These are phyloP conservation scores for Hystrix cristata DNA, from an alignment of 2,113 vertebrate species.

Conservation along the genomic window DNA sequence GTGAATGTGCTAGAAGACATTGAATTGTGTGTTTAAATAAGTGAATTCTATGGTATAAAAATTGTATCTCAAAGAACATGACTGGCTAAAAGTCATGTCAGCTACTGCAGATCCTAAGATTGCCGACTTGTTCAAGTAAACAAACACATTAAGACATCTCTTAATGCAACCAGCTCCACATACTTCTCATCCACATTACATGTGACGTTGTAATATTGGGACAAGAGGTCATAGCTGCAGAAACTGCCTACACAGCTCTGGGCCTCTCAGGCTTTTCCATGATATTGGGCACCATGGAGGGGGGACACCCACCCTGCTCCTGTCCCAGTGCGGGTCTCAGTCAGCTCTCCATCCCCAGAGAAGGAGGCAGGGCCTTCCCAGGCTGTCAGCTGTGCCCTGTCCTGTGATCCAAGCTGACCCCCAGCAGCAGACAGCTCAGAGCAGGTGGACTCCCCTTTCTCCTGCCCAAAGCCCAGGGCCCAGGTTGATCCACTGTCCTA, in stretches of 20 bases:
- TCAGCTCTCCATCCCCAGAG: neutral
- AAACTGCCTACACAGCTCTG: neutral
- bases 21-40: neutral
- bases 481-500: neutral
- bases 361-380: neutral
- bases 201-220: neutral
- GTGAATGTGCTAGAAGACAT: neutral
- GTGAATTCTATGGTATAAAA: neutral
- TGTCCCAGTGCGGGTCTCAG: neutral
- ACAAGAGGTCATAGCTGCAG: conserved; percentile 37
- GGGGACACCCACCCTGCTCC: neutral
- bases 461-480: neutral
- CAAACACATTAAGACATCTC: neutral
- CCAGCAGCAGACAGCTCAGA: neutral
- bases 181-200: neutral
- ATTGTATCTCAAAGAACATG: neutral
- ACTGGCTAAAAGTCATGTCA: neutral
- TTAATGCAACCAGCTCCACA: neutral
- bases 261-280: neutral
- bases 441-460: neutral
- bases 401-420: neutral
- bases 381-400: neutral
- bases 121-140: conserved; percentile 37
- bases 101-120: neutral
- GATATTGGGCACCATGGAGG: neutral